Conservation (phyloP, 2,113 vertebrate genomes). For the Alethe diademata region DNA sequence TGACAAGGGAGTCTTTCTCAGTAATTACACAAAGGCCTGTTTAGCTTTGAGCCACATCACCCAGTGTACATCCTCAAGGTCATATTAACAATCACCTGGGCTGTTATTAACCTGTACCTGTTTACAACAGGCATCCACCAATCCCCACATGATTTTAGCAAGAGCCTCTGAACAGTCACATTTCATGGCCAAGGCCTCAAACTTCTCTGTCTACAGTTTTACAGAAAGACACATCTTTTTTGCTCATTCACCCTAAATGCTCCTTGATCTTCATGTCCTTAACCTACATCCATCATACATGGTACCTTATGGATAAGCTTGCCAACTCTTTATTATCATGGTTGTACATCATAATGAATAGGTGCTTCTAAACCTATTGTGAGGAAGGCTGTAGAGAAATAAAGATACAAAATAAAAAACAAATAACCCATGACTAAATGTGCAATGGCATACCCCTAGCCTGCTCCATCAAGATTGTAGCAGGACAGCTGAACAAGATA, state of each 20-base stretch:
- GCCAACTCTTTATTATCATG: neutral
- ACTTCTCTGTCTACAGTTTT: neutral
- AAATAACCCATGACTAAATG: neutral
- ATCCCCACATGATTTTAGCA: neutral
- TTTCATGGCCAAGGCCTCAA: neutral
- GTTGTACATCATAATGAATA: neutral
- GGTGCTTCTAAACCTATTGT: neutral
- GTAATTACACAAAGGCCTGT: neutral
- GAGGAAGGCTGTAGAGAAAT: neutral
- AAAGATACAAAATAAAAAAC: neutral
- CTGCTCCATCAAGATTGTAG: neutral
- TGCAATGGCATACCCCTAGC: neutral
- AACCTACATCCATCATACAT: neutral
- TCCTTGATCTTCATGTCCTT: neutral
- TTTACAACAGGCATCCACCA: fast-evolving
- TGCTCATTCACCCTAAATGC: neutral
- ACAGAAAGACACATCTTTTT: neutral
- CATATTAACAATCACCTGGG: neutral
- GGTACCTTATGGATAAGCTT: neutral
- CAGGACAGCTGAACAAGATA: neutral
- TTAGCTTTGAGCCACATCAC: neutral
- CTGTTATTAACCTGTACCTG: neutral
- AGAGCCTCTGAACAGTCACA: neutral
- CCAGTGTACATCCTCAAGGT: neutral
- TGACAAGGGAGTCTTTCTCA: neutral